Percentiles rank a stretch among this genome's conserved stretches.
Evolutionary conservation across 2,888 invertebrate genomes (phyloP).

Genomic region (Petrophora chlorosata): DNA sequence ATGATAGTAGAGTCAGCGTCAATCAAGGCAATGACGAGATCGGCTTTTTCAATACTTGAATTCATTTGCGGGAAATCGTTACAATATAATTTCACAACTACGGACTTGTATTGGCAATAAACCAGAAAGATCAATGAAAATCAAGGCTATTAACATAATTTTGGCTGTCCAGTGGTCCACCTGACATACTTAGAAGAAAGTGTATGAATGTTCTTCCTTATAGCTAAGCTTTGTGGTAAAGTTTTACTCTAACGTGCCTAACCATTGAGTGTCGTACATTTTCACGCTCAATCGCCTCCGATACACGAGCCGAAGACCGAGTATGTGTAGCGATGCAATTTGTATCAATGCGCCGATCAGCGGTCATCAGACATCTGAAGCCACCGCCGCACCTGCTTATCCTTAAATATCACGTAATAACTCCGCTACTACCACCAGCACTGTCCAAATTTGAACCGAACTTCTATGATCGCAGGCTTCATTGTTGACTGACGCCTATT

Average conservation of each 20-base stretch:
- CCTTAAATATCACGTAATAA: constrained; percentile 66
- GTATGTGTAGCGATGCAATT: constrained; percentile 67
- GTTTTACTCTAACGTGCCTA: not conserved
- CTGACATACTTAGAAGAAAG: too few species aligned
- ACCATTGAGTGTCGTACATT: constrained; percentile 2
- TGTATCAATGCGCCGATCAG: constrained; percentile 70
- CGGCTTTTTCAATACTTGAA: too few species aligned
- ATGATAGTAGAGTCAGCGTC: too few species aligned
- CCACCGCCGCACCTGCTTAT: constrained; percentile 72
- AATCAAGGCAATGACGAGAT: too few species aligned
- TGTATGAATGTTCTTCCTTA: too few species aligned
- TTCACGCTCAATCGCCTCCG: constrained; percentile 21
- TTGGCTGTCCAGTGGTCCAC: too few species aligned
- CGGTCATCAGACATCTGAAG: constrained; percentile 64
- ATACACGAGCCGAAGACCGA: constrained; percentile 35
- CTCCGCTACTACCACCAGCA: constrained; percentile 39
- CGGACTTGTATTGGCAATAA: too few species aligned
- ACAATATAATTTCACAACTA: too few species aligned
- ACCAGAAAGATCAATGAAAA: too few species aligned
- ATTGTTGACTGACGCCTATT: constrained; percentile 26
- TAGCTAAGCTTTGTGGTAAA: not conserved
- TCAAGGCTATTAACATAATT: too few species aligned
- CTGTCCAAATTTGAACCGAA: constrained; percentile 31
- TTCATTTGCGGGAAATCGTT: too few species aligned
- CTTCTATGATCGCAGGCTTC: constrained; percentile 15